A percentile compares a stretch with the other conserved stretches of the same genome.
These are phyloP conservation scores for Montipora foliosa DNA, from an alignment of 64 coral and sea anemone species.

Conservation along the genomic window DNA sequence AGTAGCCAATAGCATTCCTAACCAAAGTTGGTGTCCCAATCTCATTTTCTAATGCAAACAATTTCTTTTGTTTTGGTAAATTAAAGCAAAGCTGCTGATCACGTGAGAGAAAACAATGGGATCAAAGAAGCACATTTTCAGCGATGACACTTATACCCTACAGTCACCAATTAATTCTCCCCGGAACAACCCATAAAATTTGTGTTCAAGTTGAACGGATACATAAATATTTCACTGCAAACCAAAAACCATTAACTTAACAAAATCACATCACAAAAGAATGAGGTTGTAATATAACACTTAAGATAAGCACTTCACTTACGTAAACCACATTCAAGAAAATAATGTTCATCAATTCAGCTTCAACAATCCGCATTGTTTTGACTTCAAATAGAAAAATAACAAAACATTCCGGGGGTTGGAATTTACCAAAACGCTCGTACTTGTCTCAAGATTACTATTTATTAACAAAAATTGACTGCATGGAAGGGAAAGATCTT, in stretches of 20 bases:
- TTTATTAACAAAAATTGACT: not conserved
- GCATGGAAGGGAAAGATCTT: not conserved
- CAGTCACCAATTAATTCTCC: no score
- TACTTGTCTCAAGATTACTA: not conserved
- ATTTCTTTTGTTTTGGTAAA: no score
- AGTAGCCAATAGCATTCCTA: no score
- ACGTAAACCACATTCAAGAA: not conserved
- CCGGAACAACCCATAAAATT: no score
- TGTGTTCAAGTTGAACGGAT: no score
- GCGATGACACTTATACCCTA: no score
- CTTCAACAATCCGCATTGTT: not conserved
- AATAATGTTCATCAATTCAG: not conserved
- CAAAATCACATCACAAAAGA: not conserved
- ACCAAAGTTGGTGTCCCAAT: no score
- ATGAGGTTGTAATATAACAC: not conserved
- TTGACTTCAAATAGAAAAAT: not conserved
- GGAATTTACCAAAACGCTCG: not conserved
- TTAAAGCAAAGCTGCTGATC: no score
- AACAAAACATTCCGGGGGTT: not conserved
- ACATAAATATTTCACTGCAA: not conserved
- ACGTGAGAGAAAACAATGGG: no score
- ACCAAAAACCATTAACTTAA: not conserved
- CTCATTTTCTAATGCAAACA: no score
- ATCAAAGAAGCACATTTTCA: no score
- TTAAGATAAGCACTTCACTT: not conserved